Conservation (phyloP, 2,797 vertebrate genomes). For the Sebastes minor region DNA sequence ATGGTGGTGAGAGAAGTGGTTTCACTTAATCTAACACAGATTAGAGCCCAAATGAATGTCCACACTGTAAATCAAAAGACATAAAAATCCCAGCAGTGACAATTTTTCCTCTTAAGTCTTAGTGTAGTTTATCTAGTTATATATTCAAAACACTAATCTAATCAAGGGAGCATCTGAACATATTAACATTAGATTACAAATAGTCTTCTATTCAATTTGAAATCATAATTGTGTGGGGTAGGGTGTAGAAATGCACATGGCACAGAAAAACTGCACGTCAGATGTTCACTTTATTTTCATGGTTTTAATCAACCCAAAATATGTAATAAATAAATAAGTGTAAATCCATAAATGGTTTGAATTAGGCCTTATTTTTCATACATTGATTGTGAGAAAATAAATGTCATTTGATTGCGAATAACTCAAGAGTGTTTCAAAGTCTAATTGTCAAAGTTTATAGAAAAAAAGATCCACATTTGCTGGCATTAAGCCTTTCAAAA, state of each 20-base stretch:
- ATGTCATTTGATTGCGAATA: background rate
- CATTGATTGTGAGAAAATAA: background rate
- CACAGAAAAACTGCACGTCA: background rate
- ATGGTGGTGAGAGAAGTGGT: background rate
- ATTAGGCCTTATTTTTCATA: background rate
- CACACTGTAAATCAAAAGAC: background rate
- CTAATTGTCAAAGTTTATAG: no score
- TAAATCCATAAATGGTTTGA: background rate
- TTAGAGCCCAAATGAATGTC: background rate
- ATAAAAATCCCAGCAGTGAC: background rate
- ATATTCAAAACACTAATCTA: background rate
- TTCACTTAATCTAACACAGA: background rate
- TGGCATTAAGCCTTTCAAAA: background rate
- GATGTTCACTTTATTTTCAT: background rate
- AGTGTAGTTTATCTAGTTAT: background rate
- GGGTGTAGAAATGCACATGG: background rate
- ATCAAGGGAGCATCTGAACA: background rate
- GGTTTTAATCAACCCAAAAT: background rate
- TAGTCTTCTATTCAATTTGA: background rate
- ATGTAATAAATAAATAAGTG: background rate
- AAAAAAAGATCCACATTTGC: background rate
- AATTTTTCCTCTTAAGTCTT: background rate
- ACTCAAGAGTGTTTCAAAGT: background rate
- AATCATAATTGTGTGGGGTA: background rate
- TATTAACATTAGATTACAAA: constrained; percentile 5